phyloP scores from a whole-genome alignment of 1,140 invertebrate genomes.

The Cydia amplana region DNA sequence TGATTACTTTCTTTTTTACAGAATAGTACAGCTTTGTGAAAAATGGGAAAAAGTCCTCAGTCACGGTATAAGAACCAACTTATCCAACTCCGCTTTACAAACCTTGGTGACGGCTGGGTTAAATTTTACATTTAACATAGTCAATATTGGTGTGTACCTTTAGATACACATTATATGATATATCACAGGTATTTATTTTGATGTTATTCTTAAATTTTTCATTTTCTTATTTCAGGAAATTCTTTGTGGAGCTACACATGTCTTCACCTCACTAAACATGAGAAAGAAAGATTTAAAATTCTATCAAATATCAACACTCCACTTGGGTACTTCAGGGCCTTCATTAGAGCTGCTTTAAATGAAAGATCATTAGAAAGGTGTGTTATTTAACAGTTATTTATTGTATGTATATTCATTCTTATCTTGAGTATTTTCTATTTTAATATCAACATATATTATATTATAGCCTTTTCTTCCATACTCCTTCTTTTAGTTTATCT shows the following conservation, averaged over 20 bases:
- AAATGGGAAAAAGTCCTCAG: conserved; percentile 85
- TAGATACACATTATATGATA: not conserved
- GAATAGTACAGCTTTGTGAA: conserved; percentile 82
- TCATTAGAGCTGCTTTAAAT: conserved; percentile 92
- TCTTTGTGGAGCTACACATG: conserved; percentile 86
- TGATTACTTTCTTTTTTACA: conserved; percentile 45
- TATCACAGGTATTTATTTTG: not conserved
- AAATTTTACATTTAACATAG: conserved; percentile 77
- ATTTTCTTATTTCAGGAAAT: conserved; percentile 80
- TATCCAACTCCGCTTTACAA: conserved; percentile 69
- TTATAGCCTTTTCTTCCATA: too few relatives aligned
- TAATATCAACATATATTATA: too few relatives aligned
- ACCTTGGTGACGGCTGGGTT: conserved; percentile 73
- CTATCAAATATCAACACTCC: conserved; percentile 90
- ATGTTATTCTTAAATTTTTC: conserved; percentile 29
- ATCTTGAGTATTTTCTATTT: too few relatives aligned
- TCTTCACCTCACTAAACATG: conserved; percentile 90
- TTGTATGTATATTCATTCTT: too few relatives aligned
- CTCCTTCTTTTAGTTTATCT: too few relatives aligned
- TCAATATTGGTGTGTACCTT: conserved; percentile 68
- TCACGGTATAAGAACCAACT: conserved; percentile 83
- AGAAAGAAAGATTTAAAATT: conserved; percentile 90
- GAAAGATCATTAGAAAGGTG: conserved; percentile 93
- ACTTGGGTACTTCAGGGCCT: conserved; percentile 90
- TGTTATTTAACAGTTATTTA: conserved; percentile 14